Evolutionary conservation across 2,888 invertebrate species (phyloP).

Genomic region (Chironomus tentans): DNA sequence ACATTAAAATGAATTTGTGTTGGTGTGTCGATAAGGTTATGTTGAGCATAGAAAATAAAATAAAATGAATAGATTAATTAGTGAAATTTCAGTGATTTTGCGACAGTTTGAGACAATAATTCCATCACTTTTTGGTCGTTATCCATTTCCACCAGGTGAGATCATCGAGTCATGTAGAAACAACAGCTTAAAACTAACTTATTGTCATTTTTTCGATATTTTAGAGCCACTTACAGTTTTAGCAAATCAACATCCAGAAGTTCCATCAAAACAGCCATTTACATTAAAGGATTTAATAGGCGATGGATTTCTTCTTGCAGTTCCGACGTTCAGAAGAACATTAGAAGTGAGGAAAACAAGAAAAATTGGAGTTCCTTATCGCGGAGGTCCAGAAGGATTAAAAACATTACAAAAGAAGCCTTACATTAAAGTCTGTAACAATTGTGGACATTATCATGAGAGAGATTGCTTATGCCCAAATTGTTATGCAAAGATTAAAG

Average conservation of each 20-base stretch:
- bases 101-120: background rate
- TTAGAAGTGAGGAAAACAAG: constrained; percentile 64
- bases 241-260: background rate
- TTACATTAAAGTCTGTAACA: constrained; percentile 63
- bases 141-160: constrained; percentile 30
- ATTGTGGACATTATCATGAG: constrained; percentile 80
- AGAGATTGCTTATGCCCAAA: constrained; percentile 69
- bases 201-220: constrained; percentile 16
- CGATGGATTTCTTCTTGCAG: constrained; percentile 71
- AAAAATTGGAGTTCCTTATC: constrained; percentile 58
- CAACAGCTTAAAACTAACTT: background rate
- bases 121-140: constrained; percentile 30
- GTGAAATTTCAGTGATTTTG: constrained; percentile 1
- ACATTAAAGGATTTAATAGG: constrained; percentile 57
- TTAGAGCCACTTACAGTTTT: constrained; percentile 18
- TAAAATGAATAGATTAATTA: constrained; percentile 14
- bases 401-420: constrained; percentile 64
- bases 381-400: constrained; percentile 44
- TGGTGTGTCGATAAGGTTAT: too few relatives aligned
- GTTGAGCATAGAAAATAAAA: too few relatives aligned
- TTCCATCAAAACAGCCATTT: constrained; percentile 36
- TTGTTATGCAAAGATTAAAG: constrained; percentile 73
- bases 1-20: too few relatives aligned
- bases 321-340: constrained; percentile 68
- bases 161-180: background rate